These are phyloP conservation scores for Acromyrmex echinatior DNA, from an alignment of 1,140 invertebrate genomes.

Conservation along the genomic window DNA sequence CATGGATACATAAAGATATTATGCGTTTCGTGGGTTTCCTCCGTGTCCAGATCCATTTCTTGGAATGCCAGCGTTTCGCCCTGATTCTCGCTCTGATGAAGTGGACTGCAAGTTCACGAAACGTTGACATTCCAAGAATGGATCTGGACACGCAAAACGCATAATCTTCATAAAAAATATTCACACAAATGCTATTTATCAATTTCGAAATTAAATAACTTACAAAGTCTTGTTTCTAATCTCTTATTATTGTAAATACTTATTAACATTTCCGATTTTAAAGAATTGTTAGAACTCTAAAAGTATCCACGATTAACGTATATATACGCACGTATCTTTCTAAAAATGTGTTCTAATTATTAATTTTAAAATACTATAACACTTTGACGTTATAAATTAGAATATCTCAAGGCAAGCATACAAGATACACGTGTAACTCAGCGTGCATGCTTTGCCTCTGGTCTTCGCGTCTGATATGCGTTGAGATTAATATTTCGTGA, in stretches of 20 bases:
- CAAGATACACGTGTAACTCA: neutral
- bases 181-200: neutral
- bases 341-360: neutral
- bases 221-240: too few species aligned
- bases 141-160: too few species aligned
- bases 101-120: too few species aligned
- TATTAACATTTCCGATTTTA: neutral
- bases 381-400: constrained; percentile 3
- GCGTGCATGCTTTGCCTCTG: neutral
- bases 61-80: too few species aligned
- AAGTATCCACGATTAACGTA: neutral
- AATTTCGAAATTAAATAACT: neutral
- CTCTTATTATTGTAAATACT: too few species aligned
- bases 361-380: neutral
- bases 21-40: too few species aligned
- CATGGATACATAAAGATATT: too few species aligned
- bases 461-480: neutral
- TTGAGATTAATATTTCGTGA: constrained; percentile 31
- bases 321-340: neutral
- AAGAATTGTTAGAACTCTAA: neutral
- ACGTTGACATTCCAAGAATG: too few species aligned
- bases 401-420: constrained; percentile 18
- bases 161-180: neutral
- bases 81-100: too few species aligned
- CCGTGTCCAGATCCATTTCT: too few species aligned